Evolutionary conservation across 1,140 invertebrate species (phyloP), one percentile per base, ranked within the genome.

Genomic region (Zelostemma sp.): DNA sequence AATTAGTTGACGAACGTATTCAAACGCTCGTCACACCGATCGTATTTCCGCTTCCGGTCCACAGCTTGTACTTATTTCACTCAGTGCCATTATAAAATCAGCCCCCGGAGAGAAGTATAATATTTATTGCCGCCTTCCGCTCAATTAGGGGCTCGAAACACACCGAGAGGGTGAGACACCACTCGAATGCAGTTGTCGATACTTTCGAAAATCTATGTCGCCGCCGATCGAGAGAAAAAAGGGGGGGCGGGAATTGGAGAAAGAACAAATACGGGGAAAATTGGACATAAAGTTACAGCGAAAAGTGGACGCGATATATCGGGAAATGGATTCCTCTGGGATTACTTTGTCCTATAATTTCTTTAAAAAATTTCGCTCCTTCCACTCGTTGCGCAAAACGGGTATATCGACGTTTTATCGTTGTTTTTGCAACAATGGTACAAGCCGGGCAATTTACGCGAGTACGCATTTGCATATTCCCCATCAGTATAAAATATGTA

Each of bases 121-220:
- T 72, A 72, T 72, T 72, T 72, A 72, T 72, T 59, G 63, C 63
- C 59, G 35, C 60, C 64, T 63, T 72, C 68, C 68, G 68, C 58
- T 67, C 68, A 72, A 72, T 72, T 72, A 72, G 64, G 54, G 56
- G 45, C 28, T 66, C 16, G 14, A 12, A 47, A 51, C 55, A 54
- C 46, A 25, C 33, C 31, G 35, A 40, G 33, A 46, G 46, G 53
- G 57, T 46, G 53, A 50, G 48, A n/a, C n/a, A 43, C 48, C 18
- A 45, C 38, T 59, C 51, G 11, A 38, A 47, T 19, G 17, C 40
- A 46, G 54, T 63, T 63, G 35, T 59, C 55, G 31, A 59, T 63
- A 61, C 31, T 38, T 33, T 41, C 9, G 21, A 47, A 53, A 58
- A 54, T 58, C 55, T 57, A 60, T 60, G 21, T 38, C 12, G 35